Evolutionary conservation across 2,113 vertebrate species (phyloP), one percentile per base, ranked within the genome.

Genomic region (Ammodytes dubius): DNA sequence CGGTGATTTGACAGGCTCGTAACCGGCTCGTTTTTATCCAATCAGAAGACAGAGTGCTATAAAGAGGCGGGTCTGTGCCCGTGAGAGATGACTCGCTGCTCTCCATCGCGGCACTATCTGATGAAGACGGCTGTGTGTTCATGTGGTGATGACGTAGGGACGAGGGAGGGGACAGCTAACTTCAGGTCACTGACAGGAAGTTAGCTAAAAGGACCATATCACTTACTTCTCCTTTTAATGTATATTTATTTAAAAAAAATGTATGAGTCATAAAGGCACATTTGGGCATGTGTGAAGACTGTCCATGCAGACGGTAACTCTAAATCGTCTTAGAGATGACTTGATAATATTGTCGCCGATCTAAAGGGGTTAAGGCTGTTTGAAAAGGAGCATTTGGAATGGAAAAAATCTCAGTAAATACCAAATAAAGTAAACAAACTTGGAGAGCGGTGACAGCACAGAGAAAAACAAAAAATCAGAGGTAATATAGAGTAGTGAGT

Each of bases 401-500:
- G 11, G 27, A 74, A 19, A 65, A 56, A 50, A 63, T 46, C 19
- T 27, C 58, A 77, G 69, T 54, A 65, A 69, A 72, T 43, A 77
- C 49, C 27, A 68, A 71, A 47, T 42, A 61, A 81, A 84, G 59
- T 81, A 84, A 89, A 86, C 73, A 87, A 84, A 79, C 58, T 66
- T 27, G 27, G 46, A 50, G 58, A 73, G 81, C 14, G 17, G 54
- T 84, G 82, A 87, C 74, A 82, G 79, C 60, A 40, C 63, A 46
- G 66, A 85, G 65, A 70, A 68, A 57, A 71, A 27, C 27, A 1
- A 63, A 45, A 77, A 74, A 89, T 88, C 86, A 83, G 81, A 90
- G 78, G 53, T 81, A 59, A 68, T 74, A 77, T 54, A 15, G 11
- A 65, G 72, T 70, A 64, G 54, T 13, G 45, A 61, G 77, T 79